Evolutionary conservation across 1,140 invertebrate species (phyloP).

Genomic region (Hyles vespertilio): DNA sequence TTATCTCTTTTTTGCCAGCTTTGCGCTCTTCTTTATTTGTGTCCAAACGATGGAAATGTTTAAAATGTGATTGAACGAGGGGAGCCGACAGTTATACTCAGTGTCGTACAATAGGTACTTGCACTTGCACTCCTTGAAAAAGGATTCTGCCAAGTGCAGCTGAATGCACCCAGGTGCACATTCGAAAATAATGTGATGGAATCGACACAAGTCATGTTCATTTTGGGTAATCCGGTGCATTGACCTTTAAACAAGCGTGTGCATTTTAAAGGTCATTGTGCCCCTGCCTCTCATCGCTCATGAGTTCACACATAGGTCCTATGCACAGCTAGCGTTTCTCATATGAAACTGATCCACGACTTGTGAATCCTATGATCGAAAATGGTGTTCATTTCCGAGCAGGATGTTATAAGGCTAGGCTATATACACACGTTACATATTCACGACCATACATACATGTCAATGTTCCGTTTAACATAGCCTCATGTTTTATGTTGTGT

Average conservation of each 20-base stretch:
- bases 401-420: neutral
- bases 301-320: conserved; percentile 29
- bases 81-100: too few relatives aligned
- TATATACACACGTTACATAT: conserved; percentile 11
- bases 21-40: neutral
- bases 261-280: conserved; percentile 23
- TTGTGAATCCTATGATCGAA: too few relatives aligned
- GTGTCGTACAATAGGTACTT: too few relatives aligned
- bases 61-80: too few relatives aligned
- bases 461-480: conserved; percentile 19
- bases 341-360: conserved; percentile 4
- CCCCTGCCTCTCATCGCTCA: conserved; percentile 23
- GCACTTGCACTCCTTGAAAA: too few relatives aligned
- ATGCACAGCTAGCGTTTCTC: conserved; percentile 40
- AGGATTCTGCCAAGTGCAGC: neutral
- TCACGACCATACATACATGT: conserved; percentile 19
- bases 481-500: conserved; percentile 25
- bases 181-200: conserved; percentile 19
- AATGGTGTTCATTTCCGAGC: neutral
- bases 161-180: neutral
- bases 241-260: conserved; percentile 20
- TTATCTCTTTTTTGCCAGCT: neutral
- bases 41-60: too few relatives aligned
- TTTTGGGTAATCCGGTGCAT: conserved; percentile 28
- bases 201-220: conserved; percentile 26